A percentile compares a stretch with the other conserved stretches of the same genome.
Conservation (phyloP, 92 coral and sea anemone genomes). For the Phenganax marumi region DNA sequence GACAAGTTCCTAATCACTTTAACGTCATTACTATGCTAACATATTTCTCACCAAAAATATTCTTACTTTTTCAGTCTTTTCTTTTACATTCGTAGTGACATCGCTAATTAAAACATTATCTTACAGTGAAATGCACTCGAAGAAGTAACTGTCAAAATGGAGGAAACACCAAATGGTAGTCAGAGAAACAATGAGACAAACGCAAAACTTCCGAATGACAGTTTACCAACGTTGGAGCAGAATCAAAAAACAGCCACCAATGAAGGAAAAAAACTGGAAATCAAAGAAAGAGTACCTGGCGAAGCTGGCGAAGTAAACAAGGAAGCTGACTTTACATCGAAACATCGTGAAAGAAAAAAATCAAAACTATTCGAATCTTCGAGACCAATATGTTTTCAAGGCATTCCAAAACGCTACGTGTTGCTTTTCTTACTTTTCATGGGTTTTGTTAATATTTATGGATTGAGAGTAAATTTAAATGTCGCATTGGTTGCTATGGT, state of each 20-base stretch:
- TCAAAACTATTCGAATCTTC: neutral
- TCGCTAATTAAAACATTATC: too few species aligned
- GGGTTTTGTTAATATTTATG: slow-evolving; percentile 92
- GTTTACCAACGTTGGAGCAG: neutral
- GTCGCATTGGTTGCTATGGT: slow-evolving; percentile 99
- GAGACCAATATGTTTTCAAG: neutral
- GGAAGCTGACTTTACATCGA: neutral
- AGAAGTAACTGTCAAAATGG: slow-evolving; percentile 6
- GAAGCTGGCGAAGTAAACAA: neutral
- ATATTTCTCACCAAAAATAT: too few species aligned
- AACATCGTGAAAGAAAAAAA: slow-evolving; percentile 19
- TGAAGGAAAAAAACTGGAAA: neutral
- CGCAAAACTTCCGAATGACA: neutral
- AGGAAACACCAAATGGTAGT: neutral
- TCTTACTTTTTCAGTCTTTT: too few species aligned
- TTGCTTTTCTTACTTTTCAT: slow-evolving; percentile 77
- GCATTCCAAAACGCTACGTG: slow-evolving; percentile 85
- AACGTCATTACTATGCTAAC: too few species aligned
- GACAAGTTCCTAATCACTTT: too few species aligned
- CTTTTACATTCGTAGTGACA: too few species aligned
- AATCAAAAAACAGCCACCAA: neutral
- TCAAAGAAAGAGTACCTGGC: neutral
- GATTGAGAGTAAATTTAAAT: slow-evolving; percentile 86
- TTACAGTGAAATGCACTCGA: too few species aligned
- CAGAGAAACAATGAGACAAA: neutral